Evolutionary conservation across 92 coral and sea anemone genomes (phyloP).

Genomic region (Paragorgia papillata): DNA sequence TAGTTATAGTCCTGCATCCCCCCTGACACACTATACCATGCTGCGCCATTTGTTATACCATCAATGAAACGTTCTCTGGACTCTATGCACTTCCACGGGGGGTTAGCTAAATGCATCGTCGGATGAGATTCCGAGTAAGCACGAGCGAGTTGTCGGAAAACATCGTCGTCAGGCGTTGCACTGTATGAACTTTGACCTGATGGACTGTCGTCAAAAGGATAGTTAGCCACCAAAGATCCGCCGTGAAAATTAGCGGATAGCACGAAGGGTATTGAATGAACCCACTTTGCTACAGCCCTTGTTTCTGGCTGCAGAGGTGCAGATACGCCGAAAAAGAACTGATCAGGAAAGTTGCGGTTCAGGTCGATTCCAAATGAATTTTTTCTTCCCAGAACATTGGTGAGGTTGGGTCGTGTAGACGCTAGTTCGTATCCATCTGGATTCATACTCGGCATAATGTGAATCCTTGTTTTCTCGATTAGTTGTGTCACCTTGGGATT

Average conservation of each 20-base stretch:
- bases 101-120: constrained; percentile 94
- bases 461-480: constrained; percentile 80
- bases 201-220: constrained; percentile 95
- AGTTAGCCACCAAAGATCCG: constrained; percentile 93
- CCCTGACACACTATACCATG: constrained; percentile 91
- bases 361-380: constrained; percentile 89
- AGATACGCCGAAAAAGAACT: constrained; percentile 89
- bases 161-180: constrained; percentile 99
- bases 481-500: constrained; percentile 65
- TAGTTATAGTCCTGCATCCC: constrained; percentile 99
- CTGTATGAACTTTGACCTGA: constrained; percentile 96
- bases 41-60: constrained; percentile 97
- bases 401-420: constrained; percentile 55
- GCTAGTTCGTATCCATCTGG: constrained; percentile 98
- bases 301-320: constrained; percentile 92
- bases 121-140: constrained; percentile 78
- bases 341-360: constrained; percentile 97
- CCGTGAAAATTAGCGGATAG: constrained; percentile 97
- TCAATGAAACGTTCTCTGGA: constrained; percentile 95
- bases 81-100: constrained; percentile 93
- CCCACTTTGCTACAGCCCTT: constrained; percentile 81
- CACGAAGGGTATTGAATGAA: constrained; percentile 79
- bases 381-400: constrained; percentile 61
- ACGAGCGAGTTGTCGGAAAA: constrained; percentile 86
- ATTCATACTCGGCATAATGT: constrained; percentile 91